Evolutionary conservation across 2,113 vertebrate genomes (phyloP).

Genomic region (Gadus macrocephalus): DNA sequence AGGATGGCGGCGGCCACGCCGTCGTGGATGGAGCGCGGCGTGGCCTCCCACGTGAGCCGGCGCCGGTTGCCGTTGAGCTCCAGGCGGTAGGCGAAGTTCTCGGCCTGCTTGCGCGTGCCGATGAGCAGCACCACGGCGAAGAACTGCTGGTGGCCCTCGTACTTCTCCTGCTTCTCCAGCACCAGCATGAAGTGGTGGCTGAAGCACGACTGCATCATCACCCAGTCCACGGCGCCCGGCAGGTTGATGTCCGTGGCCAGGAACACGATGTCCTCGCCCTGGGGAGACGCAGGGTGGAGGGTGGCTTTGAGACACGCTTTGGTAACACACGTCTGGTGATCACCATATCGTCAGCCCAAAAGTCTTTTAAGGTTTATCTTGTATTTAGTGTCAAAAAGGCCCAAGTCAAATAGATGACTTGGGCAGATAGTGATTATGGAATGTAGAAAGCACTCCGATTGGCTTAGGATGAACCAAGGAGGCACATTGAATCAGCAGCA

Average conservation of each 20-base stretch:
- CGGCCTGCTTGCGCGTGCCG: conserved; percentile 72
- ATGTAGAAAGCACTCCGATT: too few species aligned
- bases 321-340: neutral
- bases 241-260: conserved; percentile 76
- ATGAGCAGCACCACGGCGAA: conserved; percentile 76
- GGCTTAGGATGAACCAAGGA: too few species aligned
- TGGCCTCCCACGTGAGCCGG: conserved; percentile 77
- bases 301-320: too few species aligned
- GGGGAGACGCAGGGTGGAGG: conserved; percentile 23
- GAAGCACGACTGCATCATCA: conserved; percentile 80
- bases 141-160: conserved; percentile 76
- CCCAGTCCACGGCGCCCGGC: conserved; percentile 76
- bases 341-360: too few species aligned
- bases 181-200: conserved; percentile 79
- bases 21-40: conserved; percentile 75
- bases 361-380: too few species aligned
- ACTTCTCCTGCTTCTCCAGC: conserved; percentile 77
- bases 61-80: conserved; percentile 75
- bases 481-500: too few species aligned
- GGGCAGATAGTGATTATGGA: too few species aligned
- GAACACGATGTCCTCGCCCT: conserved; percentile 79
- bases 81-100: conserved; percentile 76
- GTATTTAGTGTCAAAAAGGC: too few species aligned
- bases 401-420: too few species aligned
- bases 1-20: conserved; percentile 72